A percentile compares a stretch with the other conserved stretches of the same genome.
Conservation (phyloP, 2,888 invertebrate genomes). For the Danaus chrysippus region DNA sequence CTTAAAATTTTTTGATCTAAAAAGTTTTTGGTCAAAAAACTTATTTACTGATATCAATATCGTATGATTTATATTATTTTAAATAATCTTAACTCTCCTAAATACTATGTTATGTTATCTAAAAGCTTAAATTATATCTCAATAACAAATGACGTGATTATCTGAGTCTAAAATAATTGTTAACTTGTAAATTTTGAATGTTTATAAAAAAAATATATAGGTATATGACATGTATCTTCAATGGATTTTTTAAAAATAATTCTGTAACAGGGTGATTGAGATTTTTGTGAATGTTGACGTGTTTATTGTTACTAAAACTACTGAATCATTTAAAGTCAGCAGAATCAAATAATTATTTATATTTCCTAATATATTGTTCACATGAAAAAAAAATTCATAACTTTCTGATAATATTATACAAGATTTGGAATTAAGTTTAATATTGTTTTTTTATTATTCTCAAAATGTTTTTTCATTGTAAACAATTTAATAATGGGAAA, state of each 20-base stretch:
- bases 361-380: not conserved
- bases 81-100: not conserved
- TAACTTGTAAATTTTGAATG: conserved; percentile 1
- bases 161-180: not conserved
- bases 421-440: too few species aligned
- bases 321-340: conserved; percentile 1
- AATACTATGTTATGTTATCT: not conserved
- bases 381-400: not conserved
- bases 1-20: too few species aligned
- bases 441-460: too few species aligned
- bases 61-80: not conserved
- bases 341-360: not conserved
- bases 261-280: not conserved
- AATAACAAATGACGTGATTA: not conserved
- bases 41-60: not conserved
- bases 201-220: not conserved
- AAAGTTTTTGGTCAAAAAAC: not conserved
- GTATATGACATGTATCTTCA: not conserved
- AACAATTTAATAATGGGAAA: too few species aligned
- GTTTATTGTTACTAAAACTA: conserved; percentile 1
- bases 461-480: too few species aligned
- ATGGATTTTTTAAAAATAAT: not conserved
- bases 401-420: too few species aligned
- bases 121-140: too few species aligned
- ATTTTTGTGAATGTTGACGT: conserved; percentile 2